Evolutionary conservation across 1,140 invertebrate genomes (phyloP).

Genomic region (Zophobas morio): DNA sequence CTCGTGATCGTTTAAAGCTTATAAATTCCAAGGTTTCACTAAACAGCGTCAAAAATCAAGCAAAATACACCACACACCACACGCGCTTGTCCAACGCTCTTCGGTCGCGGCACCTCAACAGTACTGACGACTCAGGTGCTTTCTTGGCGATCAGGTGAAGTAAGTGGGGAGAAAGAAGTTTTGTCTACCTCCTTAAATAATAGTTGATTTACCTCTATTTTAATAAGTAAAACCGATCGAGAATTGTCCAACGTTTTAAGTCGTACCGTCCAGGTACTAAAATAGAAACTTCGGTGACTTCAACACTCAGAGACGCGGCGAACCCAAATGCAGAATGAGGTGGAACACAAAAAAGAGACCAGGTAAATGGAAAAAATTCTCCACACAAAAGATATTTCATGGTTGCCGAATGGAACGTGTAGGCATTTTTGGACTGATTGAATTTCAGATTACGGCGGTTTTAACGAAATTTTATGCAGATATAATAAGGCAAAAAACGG

Average conservation of each 20-base stretch:
- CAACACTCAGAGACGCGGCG: background rate
- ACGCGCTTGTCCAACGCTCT: slow-evolving; percentile 19
- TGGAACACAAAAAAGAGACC: slow-evolving; percentile 6
- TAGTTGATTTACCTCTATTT: slow-evolving; percentile 38
- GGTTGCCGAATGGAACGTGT: slow-evolving; percentile 5
- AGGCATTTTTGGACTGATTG: slow-evolving; percentile 2
- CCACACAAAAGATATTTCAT: slow-evolving; percentile 23
- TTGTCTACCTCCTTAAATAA: slow-evolving; percentile 41
- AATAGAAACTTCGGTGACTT: slow-evolving; percentile 19
- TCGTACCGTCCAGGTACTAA: background rate
- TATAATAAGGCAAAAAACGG: background rate
- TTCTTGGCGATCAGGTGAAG: slow-evolving; percentile 48
- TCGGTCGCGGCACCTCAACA: slow-evolving; percentile 33
- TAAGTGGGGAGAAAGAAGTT: slow-evolving; percentile 53
- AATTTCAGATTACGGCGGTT: slow-evolving; percentile 5
- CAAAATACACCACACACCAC: slow-evolving; percentile 26
- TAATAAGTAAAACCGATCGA: slow-evolving; percentile 31
- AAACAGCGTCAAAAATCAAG: slow-evolving; percentile 5
- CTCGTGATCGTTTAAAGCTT: background rate
- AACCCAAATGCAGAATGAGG: background rate
- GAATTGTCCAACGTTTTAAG: background rate
- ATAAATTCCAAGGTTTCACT: slow-evolving; percentile 31
- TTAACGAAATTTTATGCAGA: background rate
- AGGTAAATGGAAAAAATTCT: slow-evolving; percentile 35
- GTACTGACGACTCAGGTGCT: slow-evolving; percentile 49